Evolutionary conservation across 92 coral and sea anemone species (phyloP).

Genomic region (Muricea muricata): DNA sequence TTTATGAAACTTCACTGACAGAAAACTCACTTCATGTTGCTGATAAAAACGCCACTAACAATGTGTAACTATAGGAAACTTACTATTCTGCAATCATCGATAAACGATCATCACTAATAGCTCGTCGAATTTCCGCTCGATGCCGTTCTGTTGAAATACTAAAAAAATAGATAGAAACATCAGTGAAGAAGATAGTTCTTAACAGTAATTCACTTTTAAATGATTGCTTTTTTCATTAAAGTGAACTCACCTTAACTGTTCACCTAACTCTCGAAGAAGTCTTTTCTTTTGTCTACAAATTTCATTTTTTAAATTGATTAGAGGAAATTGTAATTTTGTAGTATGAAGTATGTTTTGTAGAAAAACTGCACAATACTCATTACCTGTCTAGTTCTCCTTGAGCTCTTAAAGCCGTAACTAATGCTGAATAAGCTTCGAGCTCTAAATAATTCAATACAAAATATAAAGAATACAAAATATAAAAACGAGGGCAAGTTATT

Average conservation of each 20-base stretch:
- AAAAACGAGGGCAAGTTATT: background rate
- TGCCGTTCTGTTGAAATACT: constrained; percentile 98
- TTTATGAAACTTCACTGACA: too few species aligned
- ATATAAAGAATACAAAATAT: background rate
- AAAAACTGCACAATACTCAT: too few species aligned
- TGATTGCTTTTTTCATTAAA: background rate
- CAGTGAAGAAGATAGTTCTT: too few species aligned
- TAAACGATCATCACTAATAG: constrained; percentile 96
- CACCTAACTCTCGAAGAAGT: constrained; percentile 85
- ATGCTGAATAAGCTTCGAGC: constrained; percentile 96
- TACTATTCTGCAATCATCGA: constrained; percentile 94
- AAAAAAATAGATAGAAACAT: background rate
- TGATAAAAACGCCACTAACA: too few species aligned
- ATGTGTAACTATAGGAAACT: background rate
- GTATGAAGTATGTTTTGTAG: too few species aligned
- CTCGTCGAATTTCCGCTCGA: constrained; percentile 96
- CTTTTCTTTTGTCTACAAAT: constrained; percentile 82
- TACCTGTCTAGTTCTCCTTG: constrained; percentile 98
- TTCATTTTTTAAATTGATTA: background rate
- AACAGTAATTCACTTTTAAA: background rate
- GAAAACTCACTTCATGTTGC: too few species aligned
- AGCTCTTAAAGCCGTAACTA: constrained; percentile 95
- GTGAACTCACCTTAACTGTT: constrained; percentile 80
- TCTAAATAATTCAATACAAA: constrained; percentile 52
- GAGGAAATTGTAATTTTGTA: too few species aligned